Evolutionary conservation across 2,797 vertebrate genomes (phyloP), one percentile per base, ranked within the genome.

Genomic region (Tauraco hartlaubi): DNA sequence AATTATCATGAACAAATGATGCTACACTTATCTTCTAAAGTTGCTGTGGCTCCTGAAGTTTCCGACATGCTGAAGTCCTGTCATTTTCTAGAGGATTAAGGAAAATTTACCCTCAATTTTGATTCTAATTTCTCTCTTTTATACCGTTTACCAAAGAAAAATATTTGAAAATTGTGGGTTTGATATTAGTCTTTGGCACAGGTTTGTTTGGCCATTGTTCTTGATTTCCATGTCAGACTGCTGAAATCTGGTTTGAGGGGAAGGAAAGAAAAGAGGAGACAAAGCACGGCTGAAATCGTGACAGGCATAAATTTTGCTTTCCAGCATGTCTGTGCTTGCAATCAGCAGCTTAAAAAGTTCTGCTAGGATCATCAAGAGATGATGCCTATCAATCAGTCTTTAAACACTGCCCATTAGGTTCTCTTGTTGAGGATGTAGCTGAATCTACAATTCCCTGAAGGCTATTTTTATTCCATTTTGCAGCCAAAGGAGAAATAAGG

Each of bases 281-380:
- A 91, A 74, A 96, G 72, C 58, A 80, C 2, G 0, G 62, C 62
- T 93, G 80, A 94, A 92, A 92, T 64, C 26, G 72, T 76, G 35
- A 43, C 58, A 67, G 64, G 33, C 71, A 96, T 94, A 96, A 96
- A 92, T 96, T 94, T 90, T 80, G 33, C 52, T 75, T 91, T 80
- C 46, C 49, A 82, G 74, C 84, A 73, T 49, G 93, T 85, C 97
- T 97, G 97, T 54, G 59, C 77, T 95, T 97, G 88, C 87, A 97
- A 96, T 96, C 96, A 96, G 67, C 86, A 75, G 63, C 51, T 37
- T 62, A 39, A 91, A 91, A 87, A 37, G 68, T 82, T 97, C 97
- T 97, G 96, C 72, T 97, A 95, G 83, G 90, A 76, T 94, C 96
- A 97, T 97, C 93, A 97, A 46, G 88, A 84, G 90, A 95, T 93